These are phyloP conservation scores for Clupea harengus DNA, from an alignment of 2,113 vertebrate species.

Conservation along the genomic window DNA sequence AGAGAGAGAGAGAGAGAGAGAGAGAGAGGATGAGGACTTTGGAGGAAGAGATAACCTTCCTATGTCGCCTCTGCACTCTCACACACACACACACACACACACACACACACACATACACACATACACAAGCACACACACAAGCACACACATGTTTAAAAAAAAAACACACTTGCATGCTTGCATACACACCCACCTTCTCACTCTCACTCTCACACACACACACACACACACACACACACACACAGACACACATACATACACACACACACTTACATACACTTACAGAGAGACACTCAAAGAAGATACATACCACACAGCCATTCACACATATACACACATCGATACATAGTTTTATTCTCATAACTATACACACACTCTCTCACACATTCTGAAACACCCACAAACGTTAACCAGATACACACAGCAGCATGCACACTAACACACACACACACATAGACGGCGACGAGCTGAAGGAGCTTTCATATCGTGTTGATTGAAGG, in stretches of 20 bases:
- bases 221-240: not conserved
- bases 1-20: not conserved
- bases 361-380: not conserved
- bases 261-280: not conserved
- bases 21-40: not conserved
- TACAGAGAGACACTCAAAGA: not conserved
- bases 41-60: not conserved
- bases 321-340: not conserved
- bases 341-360: not conserved
- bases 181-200: not conserved
- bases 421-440: not conserved
- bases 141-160: not conserved
- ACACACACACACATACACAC: not conserved
- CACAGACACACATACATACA: not conserved
- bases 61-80: not conserved
- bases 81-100: not conserved
- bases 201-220: not conserved
- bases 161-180: not conserved
- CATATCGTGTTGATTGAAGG: slow-evolving; percentile 27
- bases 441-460: not conserved
- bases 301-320: not conserved
- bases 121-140: not conserved
- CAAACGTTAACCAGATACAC: not conserved
- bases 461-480: not conserved
- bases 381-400: not conserved